phyloP scores from a whole-genome alignment of 2,888 invertebrate species.

The Tanypteryx hageni region DNA sequence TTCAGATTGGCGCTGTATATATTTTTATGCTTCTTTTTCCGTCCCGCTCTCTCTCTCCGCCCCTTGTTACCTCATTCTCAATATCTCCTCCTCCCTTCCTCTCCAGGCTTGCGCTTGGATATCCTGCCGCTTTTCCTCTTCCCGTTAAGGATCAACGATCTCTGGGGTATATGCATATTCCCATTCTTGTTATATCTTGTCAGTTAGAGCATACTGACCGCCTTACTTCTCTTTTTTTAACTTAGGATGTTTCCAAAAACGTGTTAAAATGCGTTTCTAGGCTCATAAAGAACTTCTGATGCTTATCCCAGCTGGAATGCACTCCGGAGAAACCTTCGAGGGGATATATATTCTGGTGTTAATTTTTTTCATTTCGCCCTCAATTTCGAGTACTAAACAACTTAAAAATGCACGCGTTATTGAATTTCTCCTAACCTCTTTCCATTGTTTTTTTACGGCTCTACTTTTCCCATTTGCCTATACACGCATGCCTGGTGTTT shows the following conservation, averaged over 20 bases:
- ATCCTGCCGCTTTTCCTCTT: too few species aligned
- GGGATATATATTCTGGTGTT: neutral
- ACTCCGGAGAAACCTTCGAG: neutral
- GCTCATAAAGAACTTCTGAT: too few species aligned
- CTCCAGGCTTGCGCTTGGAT: neutral
- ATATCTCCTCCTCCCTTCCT: neutral
- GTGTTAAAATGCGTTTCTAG: too few species aligned
- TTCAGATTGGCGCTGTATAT: neutral
- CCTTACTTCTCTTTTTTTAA: too few species aligned
- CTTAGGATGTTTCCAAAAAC: too few species aligned
- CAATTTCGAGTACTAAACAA: neutral
- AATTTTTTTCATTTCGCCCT: neutral
- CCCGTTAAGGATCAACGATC: too few species aligned
- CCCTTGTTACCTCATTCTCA: neutral
- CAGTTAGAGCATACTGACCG: too few species aligned
- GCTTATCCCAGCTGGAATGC: too few species aligned
- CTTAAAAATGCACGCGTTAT: neutral
- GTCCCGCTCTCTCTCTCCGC: neutral
- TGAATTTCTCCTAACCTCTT: neutral
- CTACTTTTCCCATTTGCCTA: neutral
- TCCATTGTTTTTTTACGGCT: conserved; percentile 1
- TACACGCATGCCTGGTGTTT: neutral
- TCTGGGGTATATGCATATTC: too few species aligned
- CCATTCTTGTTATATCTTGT: too few species aligned
- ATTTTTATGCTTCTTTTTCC: neutral